Base-by-base conservation (phyloP, 2,113 vertebrate genomes). In the Rallus limicola region DNA sequence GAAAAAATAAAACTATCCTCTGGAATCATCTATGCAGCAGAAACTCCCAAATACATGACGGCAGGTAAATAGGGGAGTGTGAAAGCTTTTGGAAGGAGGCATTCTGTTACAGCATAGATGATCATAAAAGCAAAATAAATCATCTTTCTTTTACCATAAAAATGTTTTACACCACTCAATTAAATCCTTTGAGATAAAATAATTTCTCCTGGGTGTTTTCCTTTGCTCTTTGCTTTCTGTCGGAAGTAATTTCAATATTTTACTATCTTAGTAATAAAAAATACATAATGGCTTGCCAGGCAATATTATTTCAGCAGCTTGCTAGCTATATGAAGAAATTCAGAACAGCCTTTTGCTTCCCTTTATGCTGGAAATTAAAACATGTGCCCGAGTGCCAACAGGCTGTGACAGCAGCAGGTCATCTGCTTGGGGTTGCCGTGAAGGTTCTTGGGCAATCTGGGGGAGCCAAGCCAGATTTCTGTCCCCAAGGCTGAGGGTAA, bases 161-260 rank as follows among this genome's bases (percentile, higher is more conserved):
- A 94, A 77, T 74, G 46, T 90, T 92, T 95, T 89, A 86, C 78
- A 93, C 67, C 63, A 6, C 83, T 95, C 90, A 83, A 82, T 85
- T 87, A 95, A 94, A 93, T 55, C 79, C 75, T 85, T 56, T 16
- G 68, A 94, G 92, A 93, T 65, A 87, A 87, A 93, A 80, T 80
- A 8, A 64, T 85, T 82, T 93, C 95, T 97, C 96, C 76, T 74
- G 93, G 94, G 93, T 88, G 82, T 95, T 94, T 94, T 87, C 62
- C 79, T 93, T 93, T 67, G 78, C 93, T 96, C 82, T 56, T 59
- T 72, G 53, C 84, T 91, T 55, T 52, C 72, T 65, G 81, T 86
- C 44, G 48, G 78, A 95, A 96, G 94, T 83, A 56, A 92, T 97
- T 96, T 96, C 94, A 96, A 94, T 97, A 96, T 97, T 96, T 96